Conservation (phyloP, 2,888 invertebrate species). For the Alloscopus bannaensis region DNA sequence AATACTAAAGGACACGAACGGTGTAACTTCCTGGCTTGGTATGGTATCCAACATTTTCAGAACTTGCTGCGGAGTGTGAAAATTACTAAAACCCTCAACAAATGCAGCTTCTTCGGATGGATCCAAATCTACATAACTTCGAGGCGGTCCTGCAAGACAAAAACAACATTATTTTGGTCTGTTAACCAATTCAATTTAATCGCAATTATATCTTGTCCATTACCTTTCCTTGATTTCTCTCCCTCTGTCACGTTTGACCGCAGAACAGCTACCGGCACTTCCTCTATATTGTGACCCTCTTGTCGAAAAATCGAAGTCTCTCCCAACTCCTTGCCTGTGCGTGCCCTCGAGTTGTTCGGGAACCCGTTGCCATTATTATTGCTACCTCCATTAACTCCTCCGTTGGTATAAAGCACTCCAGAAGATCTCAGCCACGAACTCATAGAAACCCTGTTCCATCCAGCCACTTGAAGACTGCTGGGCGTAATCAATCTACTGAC, state of each 20-base stretch:
- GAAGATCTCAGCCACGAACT: conserved; percentile 55
- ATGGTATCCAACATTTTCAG: conserved; percentile 76
- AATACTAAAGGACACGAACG: conserved; percentile 76
- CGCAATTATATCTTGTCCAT: background rate
- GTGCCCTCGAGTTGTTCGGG: conserved; percentile 11
- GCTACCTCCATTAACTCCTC: conserved; percentile 17
- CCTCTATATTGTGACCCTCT: conserved; percentile 82
- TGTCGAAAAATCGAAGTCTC: conserved; percentile 80
- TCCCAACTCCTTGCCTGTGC: conserved; percentile 73
- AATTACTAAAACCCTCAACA: conserved; percentile 74
- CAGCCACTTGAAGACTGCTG: no score
- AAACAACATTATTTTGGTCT: background rate
- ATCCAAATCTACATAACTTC: conserved; percentile 63
- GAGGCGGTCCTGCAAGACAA: conserved; percentile 32
- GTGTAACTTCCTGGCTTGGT: conserved; percentile 77
- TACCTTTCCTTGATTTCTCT: conserved; percentile 33
- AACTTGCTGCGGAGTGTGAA: conserved; percentile 75
- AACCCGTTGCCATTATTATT: conserved; percentile 10
- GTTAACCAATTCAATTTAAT: background rate
- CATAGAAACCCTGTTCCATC: no score
- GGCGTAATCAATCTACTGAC: no score
- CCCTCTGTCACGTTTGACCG: conserved; percentile 36
- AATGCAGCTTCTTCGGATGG: conserved; percentile 74
- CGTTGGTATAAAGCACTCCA: conserved; percentile 23
- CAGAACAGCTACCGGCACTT: conserved; percentile 81